Conservation (phyloP, 2,797 vertebrate genomes). For the Aeoliscus strigatus region DNA sequence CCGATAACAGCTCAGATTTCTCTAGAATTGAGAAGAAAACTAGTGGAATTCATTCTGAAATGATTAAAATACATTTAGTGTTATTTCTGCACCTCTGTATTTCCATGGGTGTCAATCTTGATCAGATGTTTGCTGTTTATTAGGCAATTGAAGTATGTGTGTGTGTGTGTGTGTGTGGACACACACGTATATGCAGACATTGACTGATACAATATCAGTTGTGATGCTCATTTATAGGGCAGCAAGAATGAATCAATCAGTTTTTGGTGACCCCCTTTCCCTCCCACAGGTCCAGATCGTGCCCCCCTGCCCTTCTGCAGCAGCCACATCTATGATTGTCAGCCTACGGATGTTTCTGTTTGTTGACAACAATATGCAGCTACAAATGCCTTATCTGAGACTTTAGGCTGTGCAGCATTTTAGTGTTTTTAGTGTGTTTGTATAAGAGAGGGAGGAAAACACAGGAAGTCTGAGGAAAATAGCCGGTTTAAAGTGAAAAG, state of each 20-base stretch:
- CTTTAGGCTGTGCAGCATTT: constrained; percentile 34
- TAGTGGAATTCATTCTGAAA: constrained; percentile 52
- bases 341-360: constrained; percentile 31
- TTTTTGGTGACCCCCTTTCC: too few species aligned
- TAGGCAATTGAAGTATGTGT: constrained; percentile 36
- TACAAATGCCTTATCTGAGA: constrained; percentile 34
- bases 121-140: constrained; percentile 63
- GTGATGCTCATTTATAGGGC: constrained; percentile 29
- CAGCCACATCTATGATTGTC: constrained; percentile 27
- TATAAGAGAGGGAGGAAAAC: background rate
- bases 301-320: constrained; percentile 9
- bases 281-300: constrained; percentile 2
- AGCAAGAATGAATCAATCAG: constrained; percentile 31
- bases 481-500: constrained; percentile 61
- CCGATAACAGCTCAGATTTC: constrained; percentile 46
- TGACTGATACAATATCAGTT: constrained; percentile 7
- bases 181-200: constrained; percentile 12
- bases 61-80: constrained; percentile 62
- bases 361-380: constrained; percentile 41
- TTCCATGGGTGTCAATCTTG: constrained; percentile 62
- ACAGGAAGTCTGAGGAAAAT: constrained; percentile 60
- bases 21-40: constrained; percentile 53
- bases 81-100: constrained; percentile 50
- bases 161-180: constrained; percentile 18
- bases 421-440: constrained; percentile 27